Evolutionary conservation across 1,140 invertebrate species (phyloP).

Genomic region (Nasonia giraulti): DNA sequence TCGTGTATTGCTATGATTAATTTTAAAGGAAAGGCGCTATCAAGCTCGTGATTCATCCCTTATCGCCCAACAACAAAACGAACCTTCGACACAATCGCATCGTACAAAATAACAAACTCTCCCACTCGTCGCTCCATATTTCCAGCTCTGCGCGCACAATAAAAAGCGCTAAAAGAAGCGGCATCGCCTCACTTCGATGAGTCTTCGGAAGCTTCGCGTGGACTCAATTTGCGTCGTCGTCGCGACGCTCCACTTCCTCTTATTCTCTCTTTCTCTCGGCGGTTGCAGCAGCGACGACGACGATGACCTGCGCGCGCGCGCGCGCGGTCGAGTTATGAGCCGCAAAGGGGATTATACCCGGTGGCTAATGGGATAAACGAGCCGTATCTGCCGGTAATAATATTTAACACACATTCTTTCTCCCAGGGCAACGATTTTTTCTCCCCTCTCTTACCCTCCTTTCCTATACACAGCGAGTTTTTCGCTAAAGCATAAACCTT

Average conservation of each 20-base stretch:
- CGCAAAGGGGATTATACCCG: slow-evolving; percentile 20
- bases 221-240: slow-evolving; percentile 32
- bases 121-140: neutral
- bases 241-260: slow-evolving; percentile 28
- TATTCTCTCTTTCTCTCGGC: no score
- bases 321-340: slow-evolving; percentile 21
- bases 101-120: neutral
- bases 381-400: neutral
- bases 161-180: neutral
- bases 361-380: slow-evolving; percentile 17
- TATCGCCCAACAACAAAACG: neutral
- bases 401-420: slow-evolving; percentile 12
- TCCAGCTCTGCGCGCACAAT: neutral
- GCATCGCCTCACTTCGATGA: slow-evolving; percentile 1
- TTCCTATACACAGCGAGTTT: neutral
- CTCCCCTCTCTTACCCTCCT: neutral
- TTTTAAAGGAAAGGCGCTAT: neutral
- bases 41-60: neutral
- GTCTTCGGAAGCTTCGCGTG: neutral
- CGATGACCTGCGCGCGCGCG: no score
- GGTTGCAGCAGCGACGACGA: neutral
- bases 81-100: neutral
- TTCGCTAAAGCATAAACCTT: no score
- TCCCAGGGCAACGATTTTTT: neutral
- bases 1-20: no score